These are phyloP conservation scores for Drosophila tripunctata DNA, from an alignment of 2,888 invertebrate species.

Conservation along the genomic window DNA sequence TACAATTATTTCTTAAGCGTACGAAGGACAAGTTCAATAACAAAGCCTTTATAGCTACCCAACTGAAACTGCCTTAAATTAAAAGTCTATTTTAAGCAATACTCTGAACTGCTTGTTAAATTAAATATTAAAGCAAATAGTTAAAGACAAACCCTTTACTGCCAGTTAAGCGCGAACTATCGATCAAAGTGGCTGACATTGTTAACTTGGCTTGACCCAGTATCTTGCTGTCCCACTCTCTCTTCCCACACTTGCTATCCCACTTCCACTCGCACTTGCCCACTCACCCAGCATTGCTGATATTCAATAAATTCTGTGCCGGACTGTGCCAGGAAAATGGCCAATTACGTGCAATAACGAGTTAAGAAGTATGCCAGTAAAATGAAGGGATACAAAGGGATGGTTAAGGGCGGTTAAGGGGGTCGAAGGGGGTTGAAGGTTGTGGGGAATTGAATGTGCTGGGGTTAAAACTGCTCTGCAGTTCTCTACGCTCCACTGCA, in stretches of 20 bases:
- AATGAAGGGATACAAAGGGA: background rate
- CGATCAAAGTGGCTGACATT: constrained; percentile 57
- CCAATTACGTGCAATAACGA: constrained; percentile 78
- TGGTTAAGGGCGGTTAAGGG: background rate
- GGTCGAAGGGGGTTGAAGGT: background rate
- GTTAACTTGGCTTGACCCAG: constrained; percentile 9
- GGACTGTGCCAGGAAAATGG: constrained; percentile 67
- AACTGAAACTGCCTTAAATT: too few species aligned
- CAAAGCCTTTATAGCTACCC: too few species aligned
- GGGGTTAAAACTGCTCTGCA: constrained; percentile 1
- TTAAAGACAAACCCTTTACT: background rate
- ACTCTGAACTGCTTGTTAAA: background rate
- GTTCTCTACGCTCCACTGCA: constrained; percentile 49
- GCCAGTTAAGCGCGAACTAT: constrained; percentile 40
- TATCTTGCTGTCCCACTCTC: background rate
- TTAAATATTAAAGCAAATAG: background rate
- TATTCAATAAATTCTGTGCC: constrained; percentile 74
- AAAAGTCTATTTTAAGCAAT: background rate
- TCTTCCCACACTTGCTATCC: background rate
- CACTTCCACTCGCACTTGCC: background rate
- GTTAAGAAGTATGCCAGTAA: constrained; percentile 55
- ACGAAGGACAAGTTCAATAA: too few species aligned
- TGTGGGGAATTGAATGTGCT: background rate
- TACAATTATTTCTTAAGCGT: too few species aligned
- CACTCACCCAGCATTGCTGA: constrained; percentile 43